These are phyloP conservation scores for Gavialis gangeticus DNA, from an alignment of 2,113 vertebrate species.

Conservation along the genomic window DNA sequence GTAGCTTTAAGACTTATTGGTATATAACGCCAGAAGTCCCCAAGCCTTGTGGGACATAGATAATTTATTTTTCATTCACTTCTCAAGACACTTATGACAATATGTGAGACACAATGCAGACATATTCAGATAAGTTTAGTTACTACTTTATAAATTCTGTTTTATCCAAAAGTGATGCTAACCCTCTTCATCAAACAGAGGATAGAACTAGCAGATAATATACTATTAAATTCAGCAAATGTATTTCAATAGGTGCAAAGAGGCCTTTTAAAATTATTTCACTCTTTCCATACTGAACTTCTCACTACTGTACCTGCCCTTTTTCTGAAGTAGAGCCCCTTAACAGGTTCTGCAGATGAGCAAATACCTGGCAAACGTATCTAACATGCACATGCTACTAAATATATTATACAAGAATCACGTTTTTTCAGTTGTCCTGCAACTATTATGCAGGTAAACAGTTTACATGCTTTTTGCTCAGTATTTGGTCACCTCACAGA, in stretches of 20 bases:
- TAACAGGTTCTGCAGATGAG: not conserved
- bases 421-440: not conserved
- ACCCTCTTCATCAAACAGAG: not conserved
- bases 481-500: not conserved
- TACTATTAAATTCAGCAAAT: not conserved
- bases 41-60: not conserved
- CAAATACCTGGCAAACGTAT: not conserved
- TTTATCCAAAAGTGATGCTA: not conserved
- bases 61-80: not conserved
- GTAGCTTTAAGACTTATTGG: not conserved
- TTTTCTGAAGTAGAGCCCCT: not conserved
- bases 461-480: not conserved
- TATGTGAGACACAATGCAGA: not conserved
- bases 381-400: too few relatives aligned
- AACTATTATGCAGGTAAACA: not conserved
- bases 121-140: not conserved
- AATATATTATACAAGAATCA: not conserved
- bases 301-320: not conserved
- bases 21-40: not conserved
- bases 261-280: not conserved
- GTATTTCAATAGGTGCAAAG: not conserved
- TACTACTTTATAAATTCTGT: not conserved
- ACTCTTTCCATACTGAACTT: not conserved
- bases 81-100: not conserved
- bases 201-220: not conserved